Base-by-base conservation (phyloP, 2,797 vertebrate genomes). In the Megaceryle alcyon region DNA sequence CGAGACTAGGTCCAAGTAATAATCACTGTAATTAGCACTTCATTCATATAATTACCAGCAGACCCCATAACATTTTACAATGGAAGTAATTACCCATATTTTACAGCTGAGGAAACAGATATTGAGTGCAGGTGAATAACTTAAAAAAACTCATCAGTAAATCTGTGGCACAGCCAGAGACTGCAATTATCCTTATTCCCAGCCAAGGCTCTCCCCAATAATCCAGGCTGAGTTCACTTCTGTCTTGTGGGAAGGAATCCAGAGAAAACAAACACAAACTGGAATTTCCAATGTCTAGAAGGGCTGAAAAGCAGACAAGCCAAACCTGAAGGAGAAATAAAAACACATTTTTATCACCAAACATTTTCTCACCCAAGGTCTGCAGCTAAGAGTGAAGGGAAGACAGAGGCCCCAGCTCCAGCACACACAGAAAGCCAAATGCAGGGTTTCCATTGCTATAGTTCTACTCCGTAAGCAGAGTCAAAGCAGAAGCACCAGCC, bases 11-110 rank as follows among this genome's bases (percentile, higher is more conserved):
- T 94, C 94, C 93, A 89, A 92, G 90, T 85, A 84, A 96, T 96
- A 96, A 96, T 95, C 93, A 94, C 88, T 96, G 88, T 96, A 96
- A 94, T 96, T 96, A 97, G 95, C 49, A 33, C 86, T 94, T 91
- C 71, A 49, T 84, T 96, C 90, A 87, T 92, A 92, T 92, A 96
- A 97, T 96, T 96, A 96, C 95, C 90, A 93, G 93, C 88, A 96
- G 93, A 95, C 94, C 95, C 95, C 95, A 56, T 96, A 96, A 96
- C 94, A 96, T 93, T 94, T 96, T 92, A 96, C 95, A 96, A 93
- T 80, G 86, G 88, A 96, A 86, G 95, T 91, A 97, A 96, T 96
- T 97, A 95, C 94, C 95, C 93, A 57, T 70, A 89, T 92, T 97
- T 97, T 96, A 96, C 95, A 96, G 92, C 92, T 94, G 92, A 95